A percentile compares a stretch with the other conserved stretches of the same genome.
Evolutionary conservation across 2,797 vertebrate genomes (phyloP).

Genomic region (Tauraco hartlaubi): DNA sequence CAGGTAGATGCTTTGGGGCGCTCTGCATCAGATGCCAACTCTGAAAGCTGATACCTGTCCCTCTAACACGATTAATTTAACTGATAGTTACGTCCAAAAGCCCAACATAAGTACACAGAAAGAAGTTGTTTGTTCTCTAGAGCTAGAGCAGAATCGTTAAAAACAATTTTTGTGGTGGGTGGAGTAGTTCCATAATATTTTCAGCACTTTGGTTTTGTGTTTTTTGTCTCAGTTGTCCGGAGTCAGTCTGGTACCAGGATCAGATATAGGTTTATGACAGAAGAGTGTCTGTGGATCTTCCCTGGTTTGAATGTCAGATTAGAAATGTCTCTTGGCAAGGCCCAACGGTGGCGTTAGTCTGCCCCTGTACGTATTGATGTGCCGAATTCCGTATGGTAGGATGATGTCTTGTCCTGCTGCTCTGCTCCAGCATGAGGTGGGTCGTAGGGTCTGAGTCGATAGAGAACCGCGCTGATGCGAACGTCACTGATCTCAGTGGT

Average conservation of each 20-base stretch:
- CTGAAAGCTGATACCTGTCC: neutral
- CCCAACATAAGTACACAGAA: rapidly evolving
- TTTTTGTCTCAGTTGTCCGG: neutral
- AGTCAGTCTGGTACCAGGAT: neutral
- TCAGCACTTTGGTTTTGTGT: neutral
- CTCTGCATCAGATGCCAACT: neutral
- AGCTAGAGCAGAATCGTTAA: neutral
- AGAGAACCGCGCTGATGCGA: rapidly evolving
- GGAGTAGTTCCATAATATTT: neutral
- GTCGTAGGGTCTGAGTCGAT: neutral
- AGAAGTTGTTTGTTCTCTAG: neutral
- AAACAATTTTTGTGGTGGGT: neutral
- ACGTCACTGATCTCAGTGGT: rapidly evolving
- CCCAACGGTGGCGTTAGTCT: neutral
- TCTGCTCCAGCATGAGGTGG: neutral
- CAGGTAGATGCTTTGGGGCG: neutral
- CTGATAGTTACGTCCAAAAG: neutral
- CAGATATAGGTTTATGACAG: neutral
- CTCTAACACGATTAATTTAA: too few relatives aligned
- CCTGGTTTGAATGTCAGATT: neutral
- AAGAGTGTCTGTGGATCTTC: neutral
- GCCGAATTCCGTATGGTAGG: neutral
- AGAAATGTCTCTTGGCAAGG: neutral
- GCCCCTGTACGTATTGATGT: neutral
- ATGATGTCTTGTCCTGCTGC: neutral